Base-by-base conservation (phyloP, 2,797 vertebrate species). In the Bucorvus abyssinicus region DNA sequence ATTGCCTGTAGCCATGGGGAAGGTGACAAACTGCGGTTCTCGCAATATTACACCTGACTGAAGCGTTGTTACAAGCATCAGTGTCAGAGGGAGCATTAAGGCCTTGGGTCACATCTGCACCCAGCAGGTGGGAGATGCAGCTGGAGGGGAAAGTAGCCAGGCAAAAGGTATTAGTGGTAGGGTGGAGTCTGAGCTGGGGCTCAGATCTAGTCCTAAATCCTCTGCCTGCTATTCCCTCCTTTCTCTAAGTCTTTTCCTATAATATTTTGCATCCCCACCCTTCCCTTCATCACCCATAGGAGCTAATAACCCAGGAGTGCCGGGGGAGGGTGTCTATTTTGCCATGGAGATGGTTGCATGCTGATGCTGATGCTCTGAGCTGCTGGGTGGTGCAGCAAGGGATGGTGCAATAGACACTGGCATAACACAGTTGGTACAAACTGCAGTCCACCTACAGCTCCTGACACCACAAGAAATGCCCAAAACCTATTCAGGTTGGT, bases 381-480 rank as follows among this genome's bases (percentile, higher is more conserved):
- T 82, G n/a, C 57, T 17, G n/a, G 32, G 10, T 70, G n/a, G 21
- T 87, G n/a, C 60, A 87, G 27, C 12, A 56, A 11, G 1, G 12
- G 27, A 45, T 21, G 86, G 69, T 57, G 38, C 61, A 75, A 38
- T 3, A 55, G 17, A 6, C 0, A 0, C 22, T 57, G 53, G 14
- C 0, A 3, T 14, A 40, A 63, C 0, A 1, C 12, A 32, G 24
- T 23, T 2, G 1, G 10, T 53, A n/a, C 7, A 36, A 71, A 17
- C 23, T 27, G 14, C 14, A 18, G 53, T 7, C 42, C 49, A n/a
- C 8, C 3, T 0, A 1, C 30, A 57, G 18, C 36, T 78, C 22
- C 30, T 44, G 36, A 38, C 13, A 36, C 40, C 10, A 36, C 34
- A 59, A 29, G 24, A 88, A 60, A 40, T 23, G 18, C 6, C 8